These are phyloP conservation scores for Heloderma charlesbogerti DNA, from an alignment of 2,113 vertebrate genomes.

Conservation along the genomic window DNA sequence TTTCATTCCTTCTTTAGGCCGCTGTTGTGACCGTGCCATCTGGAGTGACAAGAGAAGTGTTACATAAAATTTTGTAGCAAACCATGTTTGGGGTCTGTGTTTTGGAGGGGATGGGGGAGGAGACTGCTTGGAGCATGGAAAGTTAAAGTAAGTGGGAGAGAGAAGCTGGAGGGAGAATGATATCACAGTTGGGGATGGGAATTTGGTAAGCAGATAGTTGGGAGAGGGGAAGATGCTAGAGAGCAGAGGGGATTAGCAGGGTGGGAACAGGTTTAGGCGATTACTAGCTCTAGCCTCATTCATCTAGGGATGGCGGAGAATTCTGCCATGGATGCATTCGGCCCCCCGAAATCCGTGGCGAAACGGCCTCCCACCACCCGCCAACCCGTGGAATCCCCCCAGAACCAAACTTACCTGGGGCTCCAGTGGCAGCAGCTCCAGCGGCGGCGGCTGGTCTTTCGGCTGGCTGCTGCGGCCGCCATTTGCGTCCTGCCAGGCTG, in stretches of 20 bases:
- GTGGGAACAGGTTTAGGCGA: background rate
- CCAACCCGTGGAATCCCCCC: no score
- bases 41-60: background rate
- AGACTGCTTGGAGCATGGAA: background rate
- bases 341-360: no score
- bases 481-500: no score
- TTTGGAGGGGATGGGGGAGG: background rate
- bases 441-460: no score
- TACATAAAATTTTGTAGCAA: background rate
- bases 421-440: no score
- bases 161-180: background rate
- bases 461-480: no score
- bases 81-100: background rate
- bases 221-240: background rate
- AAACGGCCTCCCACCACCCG: no score
- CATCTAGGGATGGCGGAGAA: no score
- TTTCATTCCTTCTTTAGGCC: background rate
- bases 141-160: background rate
- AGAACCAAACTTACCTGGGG: no score
- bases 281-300: background rate
- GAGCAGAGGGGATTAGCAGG: background rate
- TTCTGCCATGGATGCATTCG: no score
- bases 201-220: background rate
- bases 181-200: background rate
- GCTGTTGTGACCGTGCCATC: background rate